Evolutionary conservation across 2,797 vertebrate species (phyloP), one percentile per base, ranked within the genome.

Genomic region (Lacerta agilis): DNA sequence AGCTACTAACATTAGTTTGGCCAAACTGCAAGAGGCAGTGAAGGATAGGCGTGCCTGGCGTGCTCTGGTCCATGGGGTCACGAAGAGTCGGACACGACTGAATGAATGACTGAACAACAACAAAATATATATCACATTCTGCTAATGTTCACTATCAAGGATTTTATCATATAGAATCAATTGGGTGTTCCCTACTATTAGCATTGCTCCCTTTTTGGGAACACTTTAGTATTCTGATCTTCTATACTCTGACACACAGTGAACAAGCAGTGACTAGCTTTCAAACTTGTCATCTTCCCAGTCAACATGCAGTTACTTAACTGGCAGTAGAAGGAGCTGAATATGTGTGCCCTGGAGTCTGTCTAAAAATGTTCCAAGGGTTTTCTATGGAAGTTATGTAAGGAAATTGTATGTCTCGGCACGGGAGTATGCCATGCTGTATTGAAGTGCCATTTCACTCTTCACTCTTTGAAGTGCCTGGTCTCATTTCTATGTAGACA

Each of bases 171-270:
- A 18, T 61, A 61, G 58, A 20, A 61, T 17, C 58, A 61, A 20
- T 61, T 43, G 25, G 3, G 38, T 43, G 25, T 41, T 43, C 43
- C 23, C 38, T 25, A 43, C 79, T 38, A 55, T 88, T 49, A 49
- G 3, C 55, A 41, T 41, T 25, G 43, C 38, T 71, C 76, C 81
- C 58, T 20, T 20, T 61, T 61, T 58, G 71, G 81, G 15, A 82
- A 82, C 76, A 1, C 85, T 93, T 86, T 73, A 76, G 61, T 83
- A 86, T 78, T 90, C 75, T 55, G 27, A 27, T 55, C 49, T 55
- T 71, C 86, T 61, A 67, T 79, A 77, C 82, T 49, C 90, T 61
- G 86, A 72, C 71, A 67, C 8, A 82, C 77, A 13, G 18, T 1
- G 43, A 85, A 38, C 0, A 45, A 88, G 79, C 11, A 0, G 89